Evolutionary conservation across 2,888 invertebrate species (phyloP).

Genomic region (Girardia tigrina): DNA sequence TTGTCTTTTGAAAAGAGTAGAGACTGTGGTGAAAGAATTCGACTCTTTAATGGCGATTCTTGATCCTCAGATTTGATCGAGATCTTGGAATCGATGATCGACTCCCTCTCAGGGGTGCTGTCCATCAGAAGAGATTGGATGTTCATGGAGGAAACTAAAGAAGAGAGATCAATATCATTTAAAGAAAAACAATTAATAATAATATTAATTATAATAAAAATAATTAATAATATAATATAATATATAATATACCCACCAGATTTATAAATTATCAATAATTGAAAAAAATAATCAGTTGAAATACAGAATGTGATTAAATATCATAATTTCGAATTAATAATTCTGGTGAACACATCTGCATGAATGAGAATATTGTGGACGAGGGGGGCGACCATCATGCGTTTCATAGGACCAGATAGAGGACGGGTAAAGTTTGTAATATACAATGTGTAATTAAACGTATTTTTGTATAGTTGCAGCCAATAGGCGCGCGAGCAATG

Average conservation of each 20-base stretch:
- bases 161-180: too few species aligned
- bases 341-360: not conserved
- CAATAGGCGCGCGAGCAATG: not conserved
- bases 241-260: too few species aligned
- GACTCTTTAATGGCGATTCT: not conserved
- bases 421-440: constrained; percentile 19
- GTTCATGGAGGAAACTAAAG: too few species aligned
- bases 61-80: not conserved
- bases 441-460: constrained; percentile 2
- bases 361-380: constrained; percentile 8
- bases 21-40: not conserved
- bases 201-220: not conserved
- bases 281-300: not conserved
- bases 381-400: constrained; percentile 8
- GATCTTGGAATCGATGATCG: not conserved
- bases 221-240: not conserved
- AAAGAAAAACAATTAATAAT: not conserved
- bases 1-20: not conserved
- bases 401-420: constrained; percentile 17
- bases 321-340: not conserved
- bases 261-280: too few species aligned
- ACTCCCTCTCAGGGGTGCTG: not conserved
- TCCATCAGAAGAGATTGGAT: not conserved
- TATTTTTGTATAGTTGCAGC: not conserved
- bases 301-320: not conserved